Evolutionary conservation across 2,113 vertebrate species (phyloP), one percentile per base, ranked within the genome.

Genomic region (Heterotis niloticus): DNA sequence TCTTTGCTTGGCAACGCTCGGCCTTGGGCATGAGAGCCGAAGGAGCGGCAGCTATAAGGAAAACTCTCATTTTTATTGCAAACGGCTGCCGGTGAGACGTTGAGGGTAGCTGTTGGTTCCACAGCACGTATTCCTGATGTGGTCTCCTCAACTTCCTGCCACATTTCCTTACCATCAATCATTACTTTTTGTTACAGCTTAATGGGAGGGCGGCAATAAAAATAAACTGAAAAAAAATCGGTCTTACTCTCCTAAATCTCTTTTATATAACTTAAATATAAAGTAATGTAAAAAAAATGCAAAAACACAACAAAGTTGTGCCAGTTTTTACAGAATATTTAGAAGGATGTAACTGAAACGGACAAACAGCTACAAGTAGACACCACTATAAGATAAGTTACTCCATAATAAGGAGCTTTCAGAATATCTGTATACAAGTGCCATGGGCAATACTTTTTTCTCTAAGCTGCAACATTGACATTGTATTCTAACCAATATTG

Each of bases 171-270:
- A 62, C 80, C 79, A 76, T 81, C 78, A 81, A 81, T 81, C 80
- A 78, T 79, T 70, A 18, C 76, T 81, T 81, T 85, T 62, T 78
- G 84, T 82, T 76, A 78, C 59, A 80, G 74, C 57, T 60, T 70
- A 66, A 29, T 66, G 54, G 23, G 26, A 10, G 64, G 75, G 54
- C 60, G 2, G 57, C 16, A 11, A n/a, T 0, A 20, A 76, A 64
- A 76, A 62, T 28, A 71, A 78, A 24, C 5, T n/a, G n/a, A n/a
- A n/a, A n/a, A n/a, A n/a, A n/a, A n/a, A 52, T 54, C 18, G 20
- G 51, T 26, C 52, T 7, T 54, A 59, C 57, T 59, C 57, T 24
- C n/a, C 5, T 0, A 29, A 59, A 57, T 14, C 54, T 57, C 24
- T 72, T 72, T 2, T 72, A 72, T 11, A 4, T 11, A 24, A 44